Percentiles rank a stretch among this genome's conserved stretches.
Conservation (phyloP, 35 echinoderm and acorn worm species). For the Lytechinus pictus region DNA sequence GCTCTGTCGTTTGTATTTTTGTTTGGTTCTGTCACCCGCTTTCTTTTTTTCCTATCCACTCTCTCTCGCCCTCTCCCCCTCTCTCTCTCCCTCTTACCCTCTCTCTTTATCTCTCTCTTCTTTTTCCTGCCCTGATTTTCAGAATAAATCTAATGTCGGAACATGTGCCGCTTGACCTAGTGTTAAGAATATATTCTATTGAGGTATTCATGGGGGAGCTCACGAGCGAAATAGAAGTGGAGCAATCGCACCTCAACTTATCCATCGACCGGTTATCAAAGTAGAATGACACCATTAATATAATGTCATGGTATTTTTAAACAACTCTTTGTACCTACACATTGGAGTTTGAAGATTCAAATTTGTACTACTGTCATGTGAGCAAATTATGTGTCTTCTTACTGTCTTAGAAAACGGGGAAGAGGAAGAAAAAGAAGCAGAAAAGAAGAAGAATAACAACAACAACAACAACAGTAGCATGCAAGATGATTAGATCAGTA, state of each 20-base stretch:
- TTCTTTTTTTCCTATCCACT: no score
- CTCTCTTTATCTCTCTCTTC: neutral
- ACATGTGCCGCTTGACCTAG: neutral
- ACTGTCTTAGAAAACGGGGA: no score
- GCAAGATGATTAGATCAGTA: no score
- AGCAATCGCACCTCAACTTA: neutral
- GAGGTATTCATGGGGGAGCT: neutral
- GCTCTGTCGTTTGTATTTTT: no score
- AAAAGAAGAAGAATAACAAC: no score
- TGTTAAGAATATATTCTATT: neutral
- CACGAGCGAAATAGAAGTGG: neutral
- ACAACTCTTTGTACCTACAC: neutral
- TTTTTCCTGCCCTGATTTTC: neutral
- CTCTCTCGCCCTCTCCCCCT: no score
- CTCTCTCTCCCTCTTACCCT: no score
- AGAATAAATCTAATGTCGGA: neutral
- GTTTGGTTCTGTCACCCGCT: no score
- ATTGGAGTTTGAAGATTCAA: neutral
- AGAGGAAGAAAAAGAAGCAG: no score
- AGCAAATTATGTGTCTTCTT: neutral
- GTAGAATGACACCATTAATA: neutral
- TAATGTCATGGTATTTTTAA: neutral
- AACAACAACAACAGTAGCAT: no score
- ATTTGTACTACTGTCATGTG: neutral
- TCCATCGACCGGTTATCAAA: neutral